Evolutionary conservation across 2,797 vertebrate genomes (phyloP).

Genomic region (Lophotriccus pileatus): DNA sequence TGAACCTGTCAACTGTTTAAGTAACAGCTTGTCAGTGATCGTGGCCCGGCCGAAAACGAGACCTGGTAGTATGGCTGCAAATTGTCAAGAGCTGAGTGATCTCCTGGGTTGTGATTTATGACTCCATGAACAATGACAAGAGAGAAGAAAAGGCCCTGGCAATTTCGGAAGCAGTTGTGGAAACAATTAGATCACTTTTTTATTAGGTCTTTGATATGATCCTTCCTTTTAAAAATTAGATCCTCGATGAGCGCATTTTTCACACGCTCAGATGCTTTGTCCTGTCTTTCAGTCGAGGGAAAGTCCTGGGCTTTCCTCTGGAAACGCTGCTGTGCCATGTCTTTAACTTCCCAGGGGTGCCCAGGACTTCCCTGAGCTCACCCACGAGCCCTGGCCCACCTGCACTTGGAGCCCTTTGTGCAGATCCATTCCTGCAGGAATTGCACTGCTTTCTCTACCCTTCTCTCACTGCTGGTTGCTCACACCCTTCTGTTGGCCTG

Average conservation of each 20-base stretch:
- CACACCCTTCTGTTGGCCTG: not conserved
- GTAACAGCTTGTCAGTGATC: constrained; percentile 32
- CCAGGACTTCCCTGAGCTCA: not conserved
- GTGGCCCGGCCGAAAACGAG: not conserved
- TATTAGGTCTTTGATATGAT: constrained; percentile 14
- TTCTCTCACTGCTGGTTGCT: not conserved
- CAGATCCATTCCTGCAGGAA: not conserved
- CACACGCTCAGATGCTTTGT: not conserved
- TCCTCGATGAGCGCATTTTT: constrained; percentile 29
- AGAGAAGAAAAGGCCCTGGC: constrained; percentile 35
- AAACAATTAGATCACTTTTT: constrained; percentile 71
- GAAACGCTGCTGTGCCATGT: not conserved
- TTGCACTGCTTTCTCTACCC: not conserved
- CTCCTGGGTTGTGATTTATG: constrained; percentile 68
- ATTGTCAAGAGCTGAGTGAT: constrained; percentile 50
- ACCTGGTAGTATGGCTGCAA: constrained; percentile 17
- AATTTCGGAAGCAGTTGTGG: constrained; percentile 46
- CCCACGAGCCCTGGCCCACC: not conserved
- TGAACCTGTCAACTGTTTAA: constrained; percentile 35
- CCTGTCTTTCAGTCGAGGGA: not conserved
- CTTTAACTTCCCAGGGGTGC: not conserved
- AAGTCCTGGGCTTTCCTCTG: not conserved
- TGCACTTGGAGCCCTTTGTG: not conserved
- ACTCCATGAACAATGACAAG: constrained; percentile 62
- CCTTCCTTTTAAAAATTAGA: constrained; percentile 42